Conservation (phyloP, 2,797 vertebrate species). For the Aulostomus chinensis region DNA sequence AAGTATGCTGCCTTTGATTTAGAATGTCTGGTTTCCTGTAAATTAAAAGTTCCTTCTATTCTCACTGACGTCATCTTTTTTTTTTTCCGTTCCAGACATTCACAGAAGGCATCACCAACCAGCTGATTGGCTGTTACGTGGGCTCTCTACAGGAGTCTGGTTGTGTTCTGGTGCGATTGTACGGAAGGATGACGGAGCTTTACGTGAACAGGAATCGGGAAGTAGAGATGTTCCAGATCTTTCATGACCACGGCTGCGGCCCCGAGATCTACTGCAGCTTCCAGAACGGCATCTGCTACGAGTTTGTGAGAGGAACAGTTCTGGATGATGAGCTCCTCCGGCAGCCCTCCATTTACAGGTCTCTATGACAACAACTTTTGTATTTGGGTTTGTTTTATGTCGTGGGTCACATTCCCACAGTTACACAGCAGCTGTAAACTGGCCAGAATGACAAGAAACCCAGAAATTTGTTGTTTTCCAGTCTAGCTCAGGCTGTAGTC, state of each 20-base stretch:
- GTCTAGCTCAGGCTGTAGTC: no score
- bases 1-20: no score
- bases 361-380: background rate
- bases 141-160: constrained; percentile 61
- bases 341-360: constrained; percentile 82
- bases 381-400: background rate
- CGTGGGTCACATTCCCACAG: no score
- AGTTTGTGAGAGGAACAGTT: constrained; percentile 75
- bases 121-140: constrained; percentile 78
- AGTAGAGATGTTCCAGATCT: constrained; percentile 75
- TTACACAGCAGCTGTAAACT: no score
- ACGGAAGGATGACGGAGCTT: constrained; percentile 80
- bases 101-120: constrained; percentile 84
- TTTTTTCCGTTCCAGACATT: constrained; percentile 78
- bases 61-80: no score
- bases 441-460: no score
- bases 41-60: background rate
- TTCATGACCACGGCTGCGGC: constrained; percentile 75
- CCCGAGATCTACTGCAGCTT: constrained; percentile 84
- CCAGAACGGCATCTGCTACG: constrained; percentile 83
- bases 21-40: no score
- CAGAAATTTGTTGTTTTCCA: no score
- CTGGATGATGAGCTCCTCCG: constrained; percentile 75
- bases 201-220: constrained; percentile 76
- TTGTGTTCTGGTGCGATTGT: constrained; percentile 78